Evolutionary conservation across 2,888 invertebrate genomes (phyloP), one percentile per base, ranked within the genome.

Genomic region (Monopis laevigella): DNA sequence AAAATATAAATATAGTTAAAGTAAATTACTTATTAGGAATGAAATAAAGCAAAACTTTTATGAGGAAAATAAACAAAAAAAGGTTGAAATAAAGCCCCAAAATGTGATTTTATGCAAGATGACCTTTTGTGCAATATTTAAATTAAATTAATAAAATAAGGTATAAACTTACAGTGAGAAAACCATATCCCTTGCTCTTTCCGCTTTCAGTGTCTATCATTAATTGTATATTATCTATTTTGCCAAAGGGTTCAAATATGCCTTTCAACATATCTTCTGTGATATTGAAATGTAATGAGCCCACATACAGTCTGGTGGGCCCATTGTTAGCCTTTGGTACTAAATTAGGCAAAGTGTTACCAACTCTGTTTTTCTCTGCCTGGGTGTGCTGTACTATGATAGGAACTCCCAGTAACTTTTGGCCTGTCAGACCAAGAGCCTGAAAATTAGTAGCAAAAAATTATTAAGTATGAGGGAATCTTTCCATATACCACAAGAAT

Each of bases 241-340:
- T 96, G 29, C 98, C 98, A 75, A 98, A 98, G 1, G 98, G 98
- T 69, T 99, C 98, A 78, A 99, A 99, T 51, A 99, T 98, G 17
- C 97, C 97, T 43, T 92, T 82, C 43, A 99, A 81, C 99, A 99
- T 99, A 49, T 98, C 98, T 77, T 99, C 98, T 5, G 96, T 97
- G 51, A 99, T 98, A 68, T 98, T 98, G 63, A 97, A 98, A 75
- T 99, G 98, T 42, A 99, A 77, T 12, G 98, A 98, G 19, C 98
- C 98, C 42, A 99, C 97, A 75, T 98, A 98, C 6, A 99, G 81
- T 56, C 97, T 87, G 88, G 98, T 96, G 1, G 98, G 98, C 12
- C 98, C 98, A 38, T 90, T 89, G 69, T 91, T 91, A 42, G 90
- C 89, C 66, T 93, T 92, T 44, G 93, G 93, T 75, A 92, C 88